phyloP scores from a whole-genome alignment of 2,113 vertebrate genomes.

The Pachyramphus minor region DNA sequence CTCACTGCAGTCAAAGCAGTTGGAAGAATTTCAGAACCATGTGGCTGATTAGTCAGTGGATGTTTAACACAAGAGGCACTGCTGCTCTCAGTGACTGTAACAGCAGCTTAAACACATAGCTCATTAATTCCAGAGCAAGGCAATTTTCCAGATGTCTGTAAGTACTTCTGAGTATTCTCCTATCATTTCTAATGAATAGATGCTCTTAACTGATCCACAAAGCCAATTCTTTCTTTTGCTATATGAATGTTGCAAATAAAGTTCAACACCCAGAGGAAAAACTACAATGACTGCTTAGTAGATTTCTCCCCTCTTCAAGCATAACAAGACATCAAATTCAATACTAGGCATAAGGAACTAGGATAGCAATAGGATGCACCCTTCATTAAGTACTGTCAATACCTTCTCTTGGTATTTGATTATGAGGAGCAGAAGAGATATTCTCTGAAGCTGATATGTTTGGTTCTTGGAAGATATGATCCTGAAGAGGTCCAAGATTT shows the following conservation, averaged over 20 bases:
- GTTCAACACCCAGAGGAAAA: background rate
- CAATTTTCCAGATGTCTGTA: background rate
- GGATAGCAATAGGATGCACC: background rate
- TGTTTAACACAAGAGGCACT: background rate
- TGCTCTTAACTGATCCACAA: background rate
- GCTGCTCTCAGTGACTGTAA: background rate
- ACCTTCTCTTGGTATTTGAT: constrained; percentile 71
- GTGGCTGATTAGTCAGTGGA: background rate
- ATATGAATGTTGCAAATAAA: background rate
- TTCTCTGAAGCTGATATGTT: background rate
- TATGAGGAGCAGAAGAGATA: background rate
- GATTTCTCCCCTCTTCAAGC: background rate
- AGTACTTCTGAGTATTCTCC: background rate
- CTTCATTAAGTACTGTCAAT: background rate
- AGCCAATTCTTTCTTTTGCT: background rate
- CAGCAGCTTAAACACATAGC: background rate
- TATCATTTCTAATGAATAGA: background rate
- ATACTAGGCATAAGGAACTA: background rate
- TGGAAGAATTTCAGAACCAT: background rate
- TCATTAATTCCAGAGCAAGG: background rate
- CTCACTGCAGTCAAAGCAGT: background rate
- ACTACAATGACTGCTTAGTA: background rate
- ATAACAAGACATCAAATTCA: background rate
- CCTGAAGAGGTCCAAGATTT: constrained; percentile 14
- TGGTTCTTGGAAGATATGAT: constrained; percentile 2